Evolutionary conservation across 2,888 invertebrate genomes (phyloP), one percentile per base, ranked within the genome.

Genomic region (Nomada lathburiana): DNA sequence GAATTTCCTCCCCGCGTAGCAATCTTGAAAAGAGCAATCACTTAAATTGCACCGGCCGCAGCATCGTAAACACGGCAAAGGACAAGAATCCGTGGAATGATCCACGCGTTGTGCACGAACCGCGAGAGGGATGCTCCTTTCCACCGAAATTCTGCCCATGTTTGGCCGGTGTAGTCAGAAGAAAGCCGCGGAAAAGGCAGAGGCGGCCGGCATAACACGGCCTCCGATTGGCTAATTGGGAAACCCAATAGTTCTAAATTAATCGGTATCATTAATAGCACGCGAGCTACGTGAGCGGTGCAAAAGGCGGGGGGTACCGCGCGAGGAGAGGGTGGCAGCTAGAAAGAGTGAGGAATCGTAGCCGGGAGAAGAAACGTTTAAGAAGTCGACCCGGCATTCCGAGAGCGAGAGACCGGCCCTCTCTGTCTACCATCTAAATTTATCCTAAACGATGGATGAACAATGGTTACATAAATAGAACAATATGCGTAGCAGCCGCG

Each of bases 231-330:
- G 93, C 92, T 92, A 93, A 93, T 93, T 92, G 92, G 89, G 93
- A 93, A 93, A 93, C 93, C 93, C 92, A 94, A 94, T 94, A 94
- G 93, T 94, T 93, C 93, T 94, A 94, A 94, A 94, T 94, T 93
- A 93, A 94, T 93, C 93, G 93, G 90, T 91, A 93, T 93, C 93
- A 92, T 93, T 93, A 93, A 93, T 93, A 92, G 92, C 91, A 83
- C 89, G 86, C 87, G 86, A 85, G 62, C 76, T 72, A 76, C 64
- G 83, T 71, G 81, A 74, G 79, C 72, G 78, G 68, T 77, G 82
- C 87, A 84, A 67, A 80, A 13, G 36, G 52, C 62, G 71, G 79
- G 74, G 74, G 76, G 5, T 36, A 13, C n/a, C 52, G 68, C 71
- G 80, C 76, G 80, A 64, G 77, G 86, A 68, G 86, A 83, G 88